These are phyloP conservation scores for Cyanoramphus novaezelandiae DNA, from an alignment of 2,113 vertebrate genomes.

Conservation along the genomic window DNA sequence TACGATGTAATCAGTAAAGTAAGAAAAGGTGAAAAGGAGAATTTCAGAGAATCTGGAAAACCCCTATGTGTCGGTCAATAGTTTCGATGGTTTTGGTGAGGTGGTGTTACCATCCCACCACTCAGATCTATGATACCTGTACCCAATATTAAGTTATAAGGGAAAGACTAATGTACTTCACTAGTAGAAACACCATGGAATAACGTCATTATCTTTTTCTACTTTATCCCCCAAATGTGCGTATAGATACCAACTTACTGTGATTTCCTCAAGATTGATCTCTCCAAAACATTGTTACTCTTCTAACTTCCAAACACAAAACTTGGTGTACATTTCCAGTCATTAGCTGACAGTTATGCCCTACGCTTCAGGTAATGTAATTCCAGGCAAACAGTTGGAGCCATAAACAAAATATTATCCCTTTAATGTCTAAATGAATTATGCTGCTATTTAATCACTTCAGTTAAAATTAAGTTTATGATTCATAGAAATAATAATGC, in stretches of 20 bases:
- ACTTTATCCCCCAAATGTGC: background rate
- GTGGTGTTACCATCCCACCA: background rate
- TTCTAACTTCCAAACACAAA: background rate
- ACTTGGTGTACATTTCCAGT: background rate
- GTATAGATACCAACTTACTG: background rate
- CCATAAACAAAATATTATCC: constrained; percentile 9
- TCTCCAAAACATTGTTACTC: background rate
- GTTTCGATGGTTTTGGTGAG: background rate
- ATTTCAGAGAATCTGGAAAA: background rate
- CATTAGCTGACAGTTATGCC: background rate
- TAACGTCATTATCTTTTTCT: background rate
- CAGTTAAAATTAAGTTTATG: constrained; percentile 26
- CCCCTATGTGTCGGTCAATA: background rate
- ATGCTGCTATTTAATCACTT: constrained; percentile 11
- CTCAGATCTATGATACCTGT: background rate
- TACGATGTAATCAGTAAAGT: background rate
- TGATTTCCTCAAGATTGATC: background rate
- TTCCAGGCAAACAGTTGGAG: constrained; percentile 32
- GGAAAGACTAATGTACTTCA: background rate
- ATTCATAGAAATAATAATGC: constrained; percentile 24
- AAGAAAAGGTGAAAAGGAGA: background rate
- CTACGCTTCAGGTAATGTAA: background rate
- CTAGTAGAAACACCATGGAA: background rate
- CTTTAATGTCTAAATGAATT: constrained; percentile 13
- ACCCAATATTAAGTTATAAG: background rate